Percentiles rank a stretch among this genome's conserved stretches.
Evolutionary conservation across 1,140 invertebrate genomes (phyloP).

Genomic region (Ceratoteleas bidentatus): DNA sequence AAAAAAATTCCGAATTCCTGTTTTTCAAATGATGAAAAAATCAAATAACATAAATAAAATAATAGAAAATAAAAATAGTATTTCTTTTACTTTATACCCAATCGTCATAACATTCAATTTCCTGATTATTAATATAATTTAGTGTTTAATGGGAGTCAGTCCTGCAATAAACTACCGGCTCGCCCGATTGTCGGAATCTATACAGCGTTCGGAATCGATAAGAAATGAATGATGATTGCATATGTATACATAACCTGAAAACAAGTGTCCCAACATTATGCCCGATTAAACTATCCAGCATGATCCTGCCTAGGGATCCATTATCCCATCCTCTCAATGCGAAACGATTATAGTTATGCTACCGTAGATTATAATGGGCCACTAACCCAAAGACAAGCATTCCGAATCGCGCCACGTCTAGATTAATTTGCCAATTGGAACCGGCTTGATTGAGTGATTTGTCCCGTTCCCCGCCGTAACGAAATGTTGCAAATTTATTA

Average conservation of each 20-base stretch:
- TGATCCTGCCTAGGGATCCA: conserved; percentile 29
- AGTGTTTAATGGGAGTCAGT: neutral
- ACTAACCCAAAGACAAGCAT: conserved; percentile 32
- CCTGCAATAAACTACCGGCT: conserved; percentile 2
- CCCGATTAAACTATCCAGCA: conserved; percentile 42
- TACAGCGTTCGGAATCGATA: conserved; percentile 13
- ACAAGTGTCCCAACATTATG: conserved; percentile 23
- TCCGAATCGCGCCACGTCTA: conserved; percentile 16
- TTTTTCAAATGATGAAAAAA: too few relatives aligned
- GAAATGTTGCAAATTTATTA: too few relatives aligned
- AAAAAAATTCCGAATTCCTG: too few relatives aligned
- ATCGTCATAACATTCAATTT: too few relatives aligned
- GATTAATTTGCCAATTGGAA: conserved; percentile 43
- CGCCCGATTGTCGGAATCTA: conserved; percentile 4
- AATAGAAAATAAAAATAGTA: too few relatives aligned
- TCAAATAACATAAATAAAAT: too few relatives aligned
- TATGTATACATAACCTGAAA: conserved; percentile 5
- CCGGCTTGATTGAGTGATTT: conserved; percentile 10
- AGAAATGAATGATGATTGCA: conserved; percentile 20
- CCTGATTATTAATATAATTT: neutral
- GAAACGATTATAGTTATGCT: conserved; percentile 36
- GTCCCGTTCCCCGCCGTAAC: neutral
- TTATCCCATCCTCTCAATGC: conserved; percentile 40
- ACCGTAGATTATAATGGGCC: conserved; percentile 35
- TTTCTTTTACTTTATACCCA: too few relatives aligned